Base-by-base conservation (phyloP, 2,888 invertebrate genomes). In the Magallana nippona region DNA sequence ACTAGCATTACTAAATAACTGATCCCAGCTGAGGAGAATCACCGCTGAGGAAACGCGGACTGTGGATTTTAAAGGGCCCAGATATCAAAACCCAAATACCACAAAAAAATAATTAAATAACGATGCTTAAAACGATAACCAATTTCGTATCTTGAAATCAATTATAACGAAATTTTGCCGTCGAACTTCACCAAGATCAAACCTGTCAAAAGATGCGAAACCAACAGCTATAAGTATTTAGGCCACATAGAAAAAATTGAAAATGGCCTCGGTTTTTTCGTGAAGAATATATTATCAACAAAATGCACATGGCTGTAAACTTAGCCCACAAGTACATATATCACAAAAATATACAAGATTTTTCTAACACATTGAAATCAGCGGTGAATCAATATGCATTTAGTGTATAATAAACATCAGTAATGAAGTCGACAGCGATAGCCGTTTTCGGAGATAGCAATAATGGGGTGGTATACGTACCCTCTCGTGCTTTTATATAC, bases 401-500 rank as follows among this genome's bases (percentile, higher is more conserved):
- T 22, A 62, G n/a, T 27, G 22, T 32, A 71, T 80, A 57, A 71
- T 71, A 71, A n/a, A 71, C 71, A 71, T 32, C 27, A 22, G 15
- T 71, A 27, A 71, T 71, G 27, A 27, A 27, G 60, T 19, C n/a
- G 32, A 27, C 27, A 27, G 71, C 71, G 27, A 71, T 71, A 22
- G 71, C 11, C 11, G 22, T 71, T 71, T 71, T 27, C 32, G 27
- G 71, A 32, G 56, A 82, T 27, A 85, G 56, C 27, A 22, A 82
- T 19, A 55, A 57, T 17, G 79, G 80, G 56, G 77, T 82, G n/a
- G 57, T 44, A 19, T 5, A 82, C 91, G 89, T 88, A 94, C 94
- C 94, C 93, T 94, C 94, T 85, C 94, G 90, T 85, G 94, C 94
- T 91, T 94, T 94, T 85, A 94, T 89, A 88, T 94, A 94, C 83